These are phyloP conservation scores for Drosophila suboccidentalis DNA, from an alignment of 2,888 invertebrate species.

Conservation along the genomic window DNA sequence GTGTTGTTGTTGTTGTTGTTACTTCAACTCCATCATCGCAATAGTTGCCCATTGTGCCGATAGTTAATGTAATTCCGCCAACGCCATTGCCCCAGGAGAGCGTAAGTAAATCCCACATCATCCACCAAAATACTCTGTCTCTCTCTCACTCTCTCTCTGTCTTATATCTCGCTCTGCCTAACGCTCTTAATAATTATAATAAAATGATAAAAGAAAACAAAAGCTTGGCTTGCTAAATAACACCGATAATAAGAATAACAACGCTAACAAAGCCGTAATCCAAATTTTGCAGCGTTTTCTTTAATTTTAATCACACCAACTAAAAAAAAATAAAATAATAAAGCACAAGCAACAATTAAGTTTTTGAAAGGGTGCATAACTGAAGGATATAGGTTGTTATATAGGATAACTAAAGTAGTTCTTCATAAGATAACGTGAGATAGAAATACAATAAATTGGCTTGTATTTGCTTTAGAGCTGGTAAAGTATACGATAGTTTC, in stretches of 20 bases:
- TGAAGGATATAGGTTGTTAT: background rate
- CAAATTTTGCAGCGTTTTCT: conserved; percentile 6
- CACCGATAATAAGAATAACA: conserved; percentile 10
- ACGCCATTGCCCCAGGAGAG: conserved; percentile 75
- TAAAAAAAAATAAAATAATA: background rate
- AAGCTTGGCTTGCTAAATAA: conserved; percentile 21
- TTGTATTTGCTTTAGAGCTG: too few species aligned
- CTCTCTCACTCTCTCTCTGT: conserved; percentile 18
- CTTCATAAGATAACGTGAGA: too few species aligned
- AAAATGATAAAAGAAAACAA: background rate
- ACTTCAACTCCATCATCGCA: conserved; percentile 62
- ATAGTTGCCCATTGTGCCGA: conserved; percentile 79
- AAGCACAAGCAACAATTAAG: conserved; percentile 3
- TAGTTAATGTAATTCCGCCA: conserved; percentile 76
- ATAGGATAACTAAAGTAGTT: too few species aligned
- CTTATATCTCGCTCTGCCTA: conserved; percentile 3
- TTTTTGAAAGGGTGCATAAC: conserved; percentile 11
- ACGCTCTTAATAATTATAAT: background rate
- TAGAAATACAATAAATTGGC: too few species aligned
- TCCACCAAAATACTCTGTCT: conserved; percentile 27
- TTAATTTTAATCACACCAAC: conserved; percentile 5
- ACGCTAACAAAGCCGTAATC: conserved; percentile 15
- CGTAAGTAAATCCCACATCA: conserved; percentile 68
- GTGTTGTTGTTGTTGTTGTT: conserved; percentile 50
- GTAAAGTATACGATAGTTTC: too few species aligned